phyloP scores from a whole-genome alignment of 2,113 vertebrate genomes.

The Australoheros scitulus region DNA sequence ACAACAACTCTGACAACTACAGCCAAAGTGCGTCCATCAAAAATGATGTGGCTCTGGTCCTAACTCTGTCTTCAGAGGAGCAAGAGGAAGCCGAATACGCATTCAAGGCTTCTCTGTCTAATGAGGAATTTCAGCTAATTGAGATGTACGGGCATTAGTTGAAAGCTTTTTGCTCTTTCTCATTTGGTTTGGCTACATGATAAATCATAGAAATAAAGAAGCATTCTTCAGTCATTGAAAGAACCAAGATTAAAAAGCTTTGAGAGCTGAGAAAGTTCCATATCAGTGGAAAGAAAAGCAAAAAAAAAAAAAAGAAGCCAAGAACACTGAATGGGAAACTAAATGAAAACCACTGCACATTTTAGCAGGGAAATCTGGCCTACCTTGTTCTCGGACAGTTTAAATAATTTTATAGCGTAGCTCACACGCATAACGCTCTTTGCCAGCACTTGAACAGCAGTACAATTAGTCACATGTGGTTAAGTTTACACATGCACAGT shows the following conservation, averaged over 20 bases:
- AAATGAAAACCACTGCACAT: neutral
- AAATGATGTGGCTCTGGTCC: neutral
- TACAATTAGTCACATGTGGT: neutral
- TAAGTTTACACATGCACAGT: neutral
- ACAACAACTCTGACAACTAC: conserved; percentile 9
- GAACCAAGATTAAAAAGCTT: too few relatives aligned
- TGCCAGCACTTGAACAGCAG: neutral
- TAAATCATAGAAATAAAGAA: neutral
- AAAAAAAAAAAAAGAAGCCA: neutral
- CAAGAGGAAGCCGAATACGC: neutral
- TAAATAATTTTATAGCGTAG: neutral
- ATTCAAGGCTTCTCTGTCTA: neutral
- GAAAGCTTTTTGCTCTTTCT: neutral
- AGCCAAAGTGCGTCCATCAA: neutral
- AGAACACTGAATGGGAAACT: neutral
- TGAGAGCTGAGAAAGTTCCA: too few relatives aligned
- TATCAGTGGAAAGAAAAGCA: neutral
- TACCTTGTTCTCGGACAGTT: too few relatives aligned
- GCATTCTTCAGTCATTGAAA: neutral
- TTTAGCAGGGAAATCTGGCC: too few relatives aligned
- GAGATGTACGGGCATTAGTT: neutral
- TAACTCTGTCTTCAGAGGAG: neutral
- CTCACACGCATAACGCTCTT: neutral
- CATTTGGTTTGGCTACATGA: neutral
- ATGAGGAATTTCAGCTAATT: conserved; percentile 8